A percentile compares a stretch with the other conserved stretches of the same genome.
Evolutionary conservation across 2,113 vertebrate genomes (phyloP).

Genomic region (Seriola dumerili): DNA sequence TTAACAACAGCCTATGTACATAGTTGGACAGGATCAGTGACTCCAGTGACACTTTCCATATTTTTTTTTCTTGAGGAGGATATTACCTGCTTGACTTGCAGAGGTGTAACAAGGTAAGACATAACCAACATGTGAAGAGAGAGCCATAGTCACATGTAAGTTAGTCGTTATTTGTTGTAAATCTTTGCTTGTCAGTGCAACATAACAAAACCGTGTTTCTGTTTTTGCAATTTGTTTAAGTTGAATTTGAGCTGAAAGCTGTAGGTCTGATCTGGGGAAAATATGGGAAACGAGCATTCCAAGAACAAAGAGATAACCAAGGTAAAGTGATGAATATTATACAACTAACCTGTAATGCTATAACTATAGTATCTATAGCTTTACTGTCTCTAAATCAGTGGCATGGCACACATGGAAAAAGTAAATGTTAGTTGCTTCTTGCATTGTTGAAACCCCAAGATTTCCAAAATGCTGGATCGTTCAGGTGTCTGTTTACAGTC

Average conservation of each 20-base stretch:
- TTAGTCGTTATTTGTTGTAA: not conserved
- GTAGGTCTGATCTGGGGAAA: slow-evolving; percentile 33
- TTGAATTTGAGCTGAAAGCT: not conserved
- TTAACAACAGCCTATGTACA: slow-evolving; percentile 37
- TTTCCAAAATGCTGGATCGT: not conserved
- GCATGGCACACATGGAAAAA: not conserved
- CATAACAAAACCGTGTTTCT: not conserved
- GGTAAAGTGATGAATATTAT: slow-evolving; percentile 61
- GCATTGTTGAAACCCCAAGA: not conserved
- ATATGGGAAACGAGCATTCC: slow-evolving; percentile 83
- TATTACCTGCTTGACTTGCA: slow-evolving; percentile 21
- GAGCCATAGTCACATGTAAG: not conserved
- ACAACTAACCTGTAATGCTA: not conserved
- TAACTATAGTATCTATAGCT: not conserved
- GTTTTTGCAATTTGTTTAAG: not conserved
- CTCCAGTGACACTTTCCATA: not conserved
- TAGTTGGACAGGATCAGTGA: slow-evolving; percentile 37
- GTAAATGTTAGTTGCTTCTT: not conserved
- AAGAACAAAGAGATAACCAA: slow-evolving; percentile 24
- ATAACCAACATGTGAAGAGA: not conserved
- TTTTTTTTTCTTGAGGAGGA: slow-evolving; percentile 27
- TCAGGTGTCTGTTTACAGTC: not conserved
- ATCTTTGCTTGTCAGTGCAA: not conserved
- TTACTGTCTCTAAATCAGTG: not conserved
- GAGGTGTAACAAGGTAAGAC: slow-evolving; percentile 59